Evolutionary conservation across 2,113 vertebrate species (phyloP).

Genomic region (Ammospiza caudacuta): DNA sequence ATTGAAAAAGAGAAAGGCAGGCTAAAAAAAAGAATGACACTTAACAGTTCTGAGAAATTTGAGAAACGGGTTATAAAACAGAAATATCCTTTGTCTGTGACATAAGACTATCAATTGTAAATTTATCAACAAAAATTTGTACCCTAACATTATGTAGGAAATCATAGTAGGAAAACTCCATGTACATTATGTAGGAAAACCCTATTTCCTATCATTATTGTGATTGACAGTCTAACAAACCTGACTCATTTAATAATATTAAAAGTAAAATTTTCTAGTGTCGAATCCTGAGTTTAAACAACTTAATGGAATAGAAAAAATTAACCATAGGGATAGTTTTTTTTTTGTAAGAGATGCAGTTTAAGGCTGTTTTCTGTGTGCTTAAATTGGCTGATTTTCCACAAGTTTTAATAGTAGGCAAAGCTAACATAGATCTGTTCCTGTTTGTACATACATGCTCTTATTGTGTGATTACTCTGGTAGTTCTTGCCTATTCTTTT

Average conservation of each 20-base stretch:
- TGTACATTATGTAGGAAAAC: too few species aligned
- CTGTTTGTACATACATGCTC: neutral
- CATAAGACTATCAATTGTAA: neutral
- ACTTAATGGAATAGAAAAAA: neutral
- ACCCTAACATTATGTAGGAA: neutral
- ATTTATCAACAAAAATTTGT: neutral
- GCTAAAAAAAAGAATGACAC: neutral
- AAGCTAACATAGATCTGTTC: neutral
- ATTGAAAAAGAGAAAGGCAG: neutral
- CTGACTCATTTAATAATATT: neutral
- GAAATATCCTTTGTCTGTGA: neutral
- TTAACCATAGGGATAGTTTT: rapidly evolving
- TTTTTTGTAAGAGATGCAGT: neutral
- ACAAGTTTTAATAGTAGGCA: neutral
- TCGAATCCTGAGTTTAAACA: neutral
- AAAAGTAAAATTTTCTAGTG: neutral
- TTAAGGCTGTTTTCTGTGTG: neutral
- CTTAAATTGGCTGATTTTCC: neutral
- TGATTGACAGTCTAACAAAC: neutral
- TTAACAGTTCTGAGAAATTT: neutral
- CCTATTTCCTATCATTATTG: neutral
- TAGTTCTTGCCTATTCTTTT: neutral
- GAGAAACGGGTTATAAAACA: neutral
- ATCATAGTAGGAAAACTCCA: too few species aligned
- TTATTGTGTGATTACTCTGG: neutral